phyloP scores from a whole-genome alignment of 2,797 vertebrate genomes.

The Gymnodraco acuticeps region DNA sequence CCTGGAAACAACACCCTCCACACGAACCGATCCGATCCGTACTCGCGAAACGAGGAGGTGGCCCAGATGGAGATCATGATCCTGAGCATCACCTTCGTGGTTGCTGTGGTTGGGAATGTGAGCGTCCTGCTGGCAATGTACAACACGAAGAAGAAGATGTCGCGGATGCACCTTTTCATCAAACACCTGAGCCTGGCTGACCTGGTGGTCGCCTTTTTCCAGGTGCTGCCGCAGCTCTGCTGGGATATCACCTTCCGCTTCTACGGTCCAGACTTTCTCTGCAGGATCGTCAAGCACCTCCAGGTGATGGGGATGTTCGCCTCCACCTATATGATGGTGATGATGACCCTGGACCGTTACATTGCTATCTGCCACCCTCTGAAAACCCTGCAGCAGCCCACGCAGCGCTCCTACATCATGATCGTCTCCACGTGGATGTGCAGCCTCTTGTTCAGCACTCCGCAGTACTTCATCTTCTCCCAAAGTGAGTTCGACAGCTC shows the following conservation, averaged over 20 bases:
- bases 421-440: conserved; percentile 92
- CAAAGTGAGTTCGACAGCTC: conserved; percentile 91
- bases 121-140: conserved; percentile 92
- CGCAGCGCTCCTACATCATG: conserved; percentile 92
- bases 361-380: conserved; percentile 98
- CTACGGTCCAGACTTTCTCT: conserved; percentile 93
- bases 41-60: conserved; percentile 90
- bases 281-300: conserved; percentile 95
- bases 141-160: conserved; percentile 93
- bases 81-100: conserved; percentile 92
- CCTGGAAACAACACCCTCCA: conserved; percentile 59
- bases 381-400: conserved; percentile 94
- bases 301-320: conserved; percentile 98
- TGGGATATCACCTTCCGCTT: conserved; percentile 97
- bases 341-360: conserved; percentile 98
- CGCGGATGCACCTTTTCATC: conserved; percentile 97
- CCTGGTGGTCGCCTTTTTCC: conserved; percentile 96
- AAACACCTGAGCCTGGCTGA: conserved; percentile 96
- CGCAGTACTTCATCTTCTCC: conserved; percentile 97
- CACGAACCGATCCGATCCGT: conserved; percentile 78
- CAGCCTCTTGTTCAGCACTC: conserved; percentile 92
- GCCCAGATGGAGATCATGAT: conserved; percentile 95
- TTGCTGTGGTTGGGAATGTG: conserved; percentile 92
- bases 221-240: conserved; percentile 96
- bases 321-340: conserved; percentile 97